phyloP scores from a whole-genome alignment of 2,113 vertebrate genomes.

The Furnarius figulus region DNA sequence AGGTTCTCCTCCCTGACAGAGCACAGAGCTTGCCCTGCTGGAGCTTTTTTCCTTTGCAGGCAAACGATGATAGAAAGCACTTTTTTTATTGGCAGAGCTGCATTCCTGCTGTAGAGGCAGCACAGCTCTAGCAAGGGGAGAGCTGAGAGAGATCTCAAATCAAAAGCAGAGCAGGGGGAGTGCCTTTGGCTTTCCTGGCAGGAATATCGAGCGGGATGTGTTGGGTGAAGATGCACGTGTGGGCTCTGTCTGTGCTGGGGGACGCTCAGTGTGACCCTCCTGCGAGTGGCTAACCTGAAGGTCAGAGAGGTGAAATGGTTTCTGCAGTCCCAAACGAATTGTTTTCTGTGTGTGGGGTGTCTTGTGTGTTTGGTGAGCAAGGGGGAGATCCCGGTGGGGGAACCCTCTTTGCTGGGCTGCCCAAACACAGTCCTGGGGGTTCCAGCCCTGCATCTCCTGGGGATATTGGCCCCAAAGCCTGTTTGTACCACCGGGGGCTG shows the following conservation, averaged over 20 bases:
- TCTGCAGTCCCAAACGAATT: background rate
- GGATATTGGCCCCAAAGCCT: background rate
- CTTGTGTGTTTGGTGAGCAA: accelerated
- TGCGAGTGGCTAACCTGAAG: background rate
- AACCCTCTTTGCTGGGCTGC: accelerated
- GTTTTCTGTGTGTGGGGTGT: accelerated
- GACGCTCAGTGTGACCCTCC: accelerated
- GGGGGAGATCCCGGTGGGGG: accelerated
- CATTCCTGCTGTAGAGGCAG: background rate
- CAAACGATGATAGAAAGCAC: background rate
- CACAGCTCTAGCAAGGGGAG: background rate
- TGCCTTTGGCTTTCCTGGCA: background rate
- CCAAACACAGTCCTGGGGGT: accelerated
- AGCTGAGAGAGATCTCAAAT: background rate
- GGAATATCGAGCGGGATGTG: accelerated
- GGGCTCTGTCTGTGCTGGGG: background rate
- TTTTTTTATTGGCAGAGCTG: background rate
- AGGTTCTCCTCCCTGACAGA: accelerated
- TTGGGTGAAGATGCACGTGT: accelerated
- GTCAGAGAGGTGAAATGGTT: background rate
- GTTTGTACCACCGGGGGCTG: background rate
- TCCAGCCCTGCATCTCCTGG: background rate
- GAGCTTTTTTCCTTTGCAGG: background rate
- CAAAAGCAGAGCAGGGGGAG: background rate
- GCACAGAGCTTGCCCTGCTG: background rate